These are phyloP conservation scores for Enteromius mattozi DNA, from an alignment of 2,797 vertebrate species.

Conservation along the genomic window DNA sequence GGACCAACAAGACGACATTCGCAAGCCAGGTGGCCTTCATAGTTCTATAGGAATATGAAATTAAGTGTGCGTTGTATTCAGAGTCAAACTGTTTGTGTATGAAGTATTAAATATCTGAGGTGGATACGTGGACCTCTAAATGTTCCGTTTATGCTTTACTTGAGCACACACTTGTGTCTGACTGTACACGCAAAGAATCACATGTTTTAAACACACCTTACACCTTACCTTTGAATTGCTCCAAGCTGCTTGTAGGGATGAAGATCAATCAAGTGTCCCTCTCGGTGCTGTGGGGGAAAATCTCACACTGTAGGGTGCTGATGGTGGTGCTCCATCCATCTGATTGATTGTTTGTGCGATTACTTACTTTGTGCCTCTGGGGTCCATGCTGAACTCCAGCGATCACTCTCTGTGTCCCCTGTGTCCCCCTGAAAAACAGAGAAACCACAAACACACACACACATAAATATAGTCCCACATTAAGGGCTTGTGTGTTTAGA, in stretches of 20 bases:
- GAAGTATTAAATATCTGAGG: conserved; percentile 46
- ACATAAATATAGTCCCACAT: neutral
- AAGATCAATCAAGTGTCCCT: conserved; percentile 41
- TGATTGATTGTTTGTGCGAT: conserved; percentile 55
- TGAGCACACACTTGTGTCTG: conserved; percentile 38
- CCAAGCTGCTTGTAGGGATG: conserved; percentile 15
- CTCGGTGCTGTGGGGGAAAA: conserved; percentile 42
- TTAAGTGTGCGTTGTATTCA: conserved; percentile 53
- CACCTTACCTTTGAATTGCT: conserved; percentile 5
- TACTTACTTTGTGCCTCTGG: conserved; percentile 47
- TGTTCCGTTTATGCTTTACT: conserved; percentile 36
- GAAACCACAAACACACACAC: conserved; percentile 3
- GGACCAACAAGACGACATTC: conserved; percentile 47
- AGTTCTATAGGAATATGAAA: conserved; percentile 59
- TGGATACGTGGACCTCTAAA: conserved; percentile 20
- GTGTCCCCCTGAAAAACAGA: conserved; percentile 26
- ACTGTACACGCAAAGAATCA: conserved; percentile 24
- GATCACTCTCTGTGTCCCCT: conserved; percentile 8
- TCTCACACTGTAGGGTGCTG: conserved; percentile 41
- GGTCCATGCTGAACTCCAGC: conserved; percentile 32
- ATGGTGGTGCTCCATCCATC: conserved; percentile 47
- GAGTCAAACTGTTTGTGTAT: conserved; percentile 41
- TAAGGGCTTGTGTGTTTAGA: neutral
- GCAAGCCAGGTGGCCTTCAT: conserved; percentile 52
- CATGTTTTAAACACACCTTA: conserved; percentile 37